A percentile compares a stretch with the other conserved stretches of the same genome.
Conservation (phyloP, 2,113 vertebrate species). For the Amazona vittata region DNA sequence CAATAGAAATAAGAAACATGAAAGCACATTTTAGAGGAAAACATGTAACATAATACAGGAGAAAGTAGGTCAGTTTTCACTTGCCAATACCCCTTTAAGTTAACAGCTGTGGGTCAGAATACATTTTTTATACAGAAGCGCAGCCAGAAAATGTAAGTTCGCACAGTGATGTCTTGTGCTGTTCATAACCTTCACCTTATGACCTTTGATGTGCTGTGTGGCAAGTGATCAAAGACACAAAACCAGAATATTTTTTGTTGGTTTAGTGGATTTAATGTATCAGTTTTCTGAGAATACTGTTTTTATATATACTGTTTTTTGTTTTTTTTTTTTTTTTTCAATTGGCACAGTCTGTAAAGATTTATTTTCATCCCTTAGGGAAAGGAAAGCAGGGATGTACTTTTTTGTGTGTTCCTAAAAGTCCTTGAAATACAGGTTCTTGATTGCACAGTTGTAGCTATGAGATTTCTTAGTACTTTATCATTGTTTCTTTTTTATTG, state of each 20-base stretch:
- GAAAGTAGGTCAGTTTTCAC: constrained; percentile 49
- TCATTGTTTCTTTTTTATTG: not conserved
- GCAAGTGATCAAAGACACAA: not conserved
- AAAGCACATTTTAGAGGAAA: constrained; percentile 29
- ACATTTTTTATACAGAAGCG: not conserved
- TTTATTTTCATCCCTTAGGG: not conserved
- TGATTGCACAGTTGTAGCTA: not conserved
- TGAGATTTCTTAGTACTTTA: not conserved
- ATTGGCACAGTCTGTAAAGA: not conserved
- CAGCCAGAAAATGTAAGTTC: not conserved
- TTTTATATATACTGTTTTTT: not conserved
- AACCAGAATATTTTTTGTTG: not conserved
- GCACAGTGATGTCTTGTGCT: not conserved
- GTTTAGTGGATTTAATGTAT: not conserved
- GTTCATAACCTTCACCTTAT: constrained; percentile 1
- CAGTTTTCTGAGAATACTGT: not conserved
- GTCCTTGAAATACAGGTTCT: not conserved
- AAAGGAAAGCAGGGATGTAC: not conserved
- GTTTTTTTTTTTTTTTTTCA: not conserved
- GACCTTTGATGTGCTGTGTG: not conserved
- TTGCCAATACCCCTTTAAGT: not conserved
- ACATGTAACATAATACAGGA: not conserved
- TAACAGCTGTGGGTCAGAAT: constrained; percentile 11
- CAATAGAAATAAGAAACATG: not conserved
- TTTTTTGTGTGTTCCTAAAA: not conserved